A percentile compares a stretch with the other conserved stretches of the same genome.
These are phyloP conservation scores for Notodromas monacha DNA, from an alignment of 2,888 invertebrate genomes.

Conservation along the genomic window DNA sequence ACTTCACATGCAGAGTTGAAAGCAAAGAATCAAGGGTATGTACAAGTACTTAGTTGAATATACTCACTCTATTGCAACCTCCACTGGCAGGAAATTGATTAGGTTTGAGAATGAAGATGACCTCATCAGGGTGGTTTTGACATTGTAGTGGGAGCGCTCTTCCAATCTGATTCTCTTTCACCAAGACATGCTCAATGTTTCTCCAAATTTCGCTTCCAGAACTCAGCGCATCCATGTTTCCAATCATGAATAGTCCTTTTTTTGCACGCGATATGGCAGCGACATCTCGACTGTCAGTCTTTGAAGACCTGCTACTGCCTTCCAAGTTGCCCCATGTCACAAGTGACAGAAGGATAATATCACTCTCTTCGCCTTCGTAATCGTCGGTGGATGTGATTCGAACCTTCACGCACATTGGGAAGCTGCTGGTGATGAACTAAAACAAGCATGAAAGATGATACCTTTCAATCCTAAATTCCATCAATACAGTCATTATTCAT, in stretches of 20 bases:
- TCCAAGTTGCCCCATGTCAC: too few species aligned
- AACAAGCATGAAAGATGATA: too few species aligned
- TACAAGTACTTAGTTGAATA: too few species aligned
- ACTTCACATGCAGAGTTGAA: too few species aligned
- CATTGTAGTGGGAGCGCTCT: conserved; percentile 10
- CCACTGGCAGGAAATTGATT: not conserved
- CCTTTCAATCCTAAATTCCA: too few species aligned
- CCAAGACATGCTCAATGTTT: conserved; percentile 11
- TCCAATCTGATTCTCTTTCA: conserved; percentile 10
- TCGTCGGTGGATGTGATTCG: conserved; percentile 35
- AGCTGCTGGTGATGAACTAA: too few species aligned
- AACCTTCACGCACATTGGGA: conserved; percentile 22
- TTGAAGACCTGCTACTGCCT: conserved; percentile 42
- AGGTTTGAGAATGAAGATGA: not conserved
- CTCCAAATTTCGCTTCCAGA: conserved; percentile 12
- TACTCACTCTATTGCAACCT: conserved; percentile 1
- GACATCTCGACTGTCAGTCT: conserved; percentile 33
- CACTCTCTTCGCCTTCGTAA: conserved; percentile 45
- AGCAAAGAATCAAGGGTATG: too few species aligned
- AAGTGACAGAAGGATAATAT: conserved; percentile 39
- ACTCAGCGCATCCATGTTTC: conserved; percentile 21
- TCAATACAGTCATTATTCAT: too few species aligned
- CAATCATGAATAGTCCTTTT: conserved; percentile 34
- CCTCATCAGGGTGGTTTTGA: conserved; percentile 11
- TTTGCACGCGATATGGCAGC: conserved; percentile 41